Evolutionary conservation across 2,888 invertebrate species (phyloP).

Genomic region (Rotaria sp.): DNA sequence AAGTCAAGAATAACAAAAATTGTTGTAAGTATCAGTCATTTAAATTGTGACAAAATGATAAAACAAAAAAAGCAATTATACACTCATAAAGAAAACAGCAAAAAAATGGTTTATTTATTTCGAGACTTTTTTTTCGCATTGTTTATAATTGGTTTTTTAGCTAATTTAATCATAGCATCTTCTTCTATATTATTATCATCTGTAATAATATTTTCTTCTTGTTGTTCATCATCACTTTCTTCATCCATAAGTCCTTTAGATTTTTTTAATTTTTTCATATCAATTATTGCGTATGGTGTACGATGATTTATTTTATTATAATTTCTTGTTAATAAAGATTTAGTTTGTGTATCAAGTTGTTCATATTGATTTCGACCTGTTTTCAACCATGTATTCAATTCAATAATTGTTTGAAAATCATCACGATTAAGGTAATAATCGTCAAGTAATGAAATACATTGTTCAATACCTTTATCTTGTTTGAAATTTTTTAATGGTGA

Average conservation of each 20-base stretch:
- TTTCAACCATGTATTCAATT: constrained; percentile 69
- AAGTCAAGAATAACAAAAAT: too few relatives aligned
- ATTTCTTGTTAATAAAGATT: constrained; percentile 35
- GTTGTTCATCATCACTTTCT: constrained; percentile 17
- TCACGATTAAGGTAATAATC: constrained; percentile 79
- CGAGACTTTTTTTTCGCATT: background rate
- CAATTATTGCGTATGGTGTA: constrained; percentile 32
- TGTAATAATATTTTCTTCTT: background rate
- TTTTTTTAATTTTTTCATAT: constrained; percentile 37
- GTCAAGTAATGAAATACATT: constrained; percentile 68
- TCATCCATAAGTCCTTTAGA: background rate
- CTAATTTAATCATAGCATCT: constrained; percentile 38
- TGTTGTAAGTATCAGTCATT: too few relatives aligned
- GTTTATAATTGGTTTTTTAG: background rate
- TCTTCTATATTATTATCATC: background rate
- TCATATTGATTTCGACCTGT: constrained; percentile 32
- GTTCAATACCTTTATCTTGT: constrained; percentile 64
- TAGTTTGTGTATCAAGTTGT: constrained; percentile 37
- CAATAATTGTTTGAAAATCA: constrained; percentile 79
- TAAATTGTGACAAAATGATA: too few relatives aligned
- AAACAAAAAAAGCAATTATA: too few relatives aligned
- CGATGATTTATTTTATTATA: constrained; percentile 37
- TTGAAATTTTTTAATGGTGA: constrained; percentile 67
- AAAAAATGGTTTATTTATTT: background rate
- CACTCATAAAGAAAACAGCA: too few relatives aligned